Percentiles rank a stretch among this genome's conserved stretches.
Conservation (phyloP, 2,113 vertebrate genomes). For the Gobiocypris rarus region DNA sequence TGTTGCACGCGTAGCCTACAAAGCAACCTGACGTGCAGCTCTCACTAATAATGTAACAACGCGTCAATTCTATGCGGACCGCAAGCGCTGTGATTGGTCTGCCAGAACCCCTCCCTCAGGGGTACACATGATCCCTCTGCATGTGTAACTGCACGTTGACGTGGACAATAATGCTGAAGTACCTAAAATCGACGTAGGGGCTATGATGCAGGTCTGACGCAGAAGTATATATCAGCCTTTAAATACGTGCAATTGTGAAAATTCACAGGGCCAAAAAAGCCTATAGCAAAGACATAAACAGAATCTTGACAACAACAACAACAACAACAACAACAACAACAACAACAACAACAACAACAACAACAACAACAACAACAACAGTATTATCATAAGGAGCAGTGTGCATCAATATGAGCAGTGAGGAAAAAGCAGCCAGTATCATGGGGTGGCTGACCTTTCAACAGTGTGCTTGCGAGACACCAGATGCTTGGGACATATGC, state of each 20-base stretch:
- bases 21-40: too few species aligned
- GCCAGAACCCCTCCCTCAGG: too few species aligned
- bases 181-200: too few species aligned
- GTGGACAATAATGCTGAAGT: too few species aligned
- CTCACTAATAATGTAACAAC: too few species aligned
- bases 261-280: neutral
- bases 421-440: slow-evolving; percentile 20
- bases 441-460: slow-evolving; percentile 52
- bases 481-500: slow-evolving; percentile 61
- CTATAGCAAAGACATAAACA: neutral
- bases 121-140: too few species aligned
- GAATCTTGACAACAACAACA: slow-evolving; percentile 8
- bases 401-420: slow-evolving; percentile 12
- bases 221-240: too few species aligned
- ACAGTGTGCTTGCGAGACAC: slow-evolving; percentile 47
- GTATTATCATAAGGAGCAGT: neutral
- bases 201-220: too few species aligned
- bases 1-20: too few species aligned
- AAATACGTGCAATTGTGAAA: neutral
- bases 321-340: neutral
- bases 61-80: too few species aligned
- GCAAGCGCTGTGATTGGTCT: too few species aligned
- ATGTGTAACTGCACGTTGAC: too few species aligned
- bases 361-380: neutral
- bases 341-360: neutral